phyloP scores from a whole-genome alignment of 1,140 invertebrate species.

The Caenorhabditis brenneri region DNA sequence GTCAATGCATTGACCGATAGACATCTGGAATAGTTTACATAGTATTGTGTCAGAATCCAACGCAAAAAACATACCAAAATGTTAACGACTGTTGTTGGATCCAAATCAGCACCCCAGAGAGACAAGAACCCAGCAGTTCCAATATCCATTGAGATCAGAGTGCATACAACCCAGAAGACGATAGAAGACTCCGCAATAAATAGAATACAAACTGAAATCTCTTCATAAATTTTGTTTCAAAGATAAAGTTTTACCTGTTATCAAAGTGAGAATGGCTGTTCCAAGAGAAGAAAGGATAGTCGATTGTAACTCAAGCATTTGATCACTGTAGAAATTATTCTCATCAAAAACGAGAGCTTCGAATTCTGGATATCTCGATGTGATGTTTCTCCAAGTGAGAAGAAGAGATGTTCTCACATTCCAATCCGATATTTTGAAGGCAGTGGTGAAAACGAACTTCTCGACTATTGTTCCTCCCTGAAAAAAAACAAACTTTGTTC shows the following conservation, averaged over 20 bases:
- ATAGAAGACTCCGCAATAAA: constrained; percentile 68
- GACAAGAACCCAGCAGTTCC: constrained; percentile 69
- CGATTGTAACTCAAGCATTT: constrained; percentile 65
- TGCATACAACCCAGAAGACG: constrained; percentile 70
- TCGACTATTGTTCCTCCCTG: constrained; percentile 67
- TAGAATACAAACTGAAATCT: constrained; percentile 62
- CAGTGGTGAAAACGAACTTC: constrained; percentile 70
- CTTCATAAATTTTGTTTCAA: neutral
- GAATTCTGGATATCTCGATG: constrained; percentile 65
- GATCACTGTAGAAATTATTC: constrained; percentile 71
- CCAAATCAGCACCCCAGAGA: constrained; percentile 69
- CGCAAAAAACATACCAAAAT: constrained; percentile 62
- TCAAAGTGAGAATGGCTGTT: constrained; percentile 69
- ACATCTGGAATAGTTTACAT: constrained; percentile 60
- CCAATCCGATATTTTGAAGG: constrained; percentile 70
- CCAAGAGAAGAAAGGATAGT: constrained; percentile 67
- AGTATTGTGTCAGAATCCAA: no score
- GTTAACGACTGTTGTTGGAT: constrained; percentile 70
- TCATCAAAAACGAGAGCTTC: constrained; percentile 69
- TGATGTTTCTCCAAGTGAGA: constrained; percentile 69
- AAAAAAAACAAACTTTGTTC: constrained; percentile 45
- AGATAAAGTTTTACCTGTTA: constrained; percentile 41
- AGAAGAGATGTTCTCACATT: constrained; percentile 67
- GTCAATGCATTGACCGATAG: constrained; percentile 70
- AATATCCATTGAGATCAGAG: constrained; percentile 70